These are phyloP conservation scores for Acholoe squamosa DNA, from an alignment of 2,888 invertebrate genomes.

Conservation along the genomic window DNA sequence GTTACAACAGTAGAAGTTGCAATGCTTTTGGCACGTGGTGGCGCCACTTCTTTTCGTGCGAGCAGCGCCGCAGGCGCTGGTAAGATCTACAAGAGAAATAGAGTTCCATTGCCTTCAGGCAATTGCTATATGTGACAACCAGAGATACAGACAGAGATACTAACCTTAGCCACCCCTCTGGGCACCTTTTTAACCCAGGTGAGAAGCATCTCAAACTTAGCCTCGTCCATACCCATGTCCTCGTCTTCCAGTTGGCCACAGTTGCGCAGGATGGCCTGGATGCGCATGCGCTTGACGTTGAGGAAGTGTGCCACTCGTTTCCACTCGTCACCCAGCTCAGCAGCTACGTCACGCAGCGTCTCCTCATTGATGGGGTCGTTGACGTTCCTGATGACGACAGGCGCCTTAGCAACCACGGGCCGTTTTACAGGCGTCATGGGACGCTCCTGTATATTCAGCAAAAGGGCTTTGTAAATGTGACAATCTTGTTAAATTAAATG, in stretches of 20 bases:
- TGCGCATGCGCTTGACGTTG: slow-evolving; percentile 75
- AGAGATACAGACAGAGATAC: no score
- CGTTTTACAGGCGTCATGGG: background rate
- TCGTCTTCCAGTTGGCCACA: slow-evolving; percentile 66
- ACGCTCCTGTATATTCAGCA: background rate
- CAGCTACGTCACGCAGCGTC: slow-evolving; percentile 74
- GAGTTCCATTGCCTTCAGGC: no score
- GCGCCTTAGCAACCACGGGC: slow-evolving; percentile 68
- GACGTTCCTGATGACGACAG: slow-evolving; percentile 73
- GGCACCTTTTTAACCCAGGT: slow-evolving; percentile 80
- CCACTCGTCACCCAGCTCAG: slow-evolving; percentile 80
- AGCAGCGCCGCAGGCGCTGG: no score
- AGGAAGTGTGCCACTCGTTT: slow-evolving; percentile 75
- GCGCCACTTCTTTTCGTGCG: no score
- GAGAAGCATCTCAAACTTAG: slow-evolving; percentile 79
- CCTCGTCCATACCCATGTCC: slow-evolving; percentile 72
- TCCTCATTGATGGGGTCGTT: slow-evolving; percentile 75
- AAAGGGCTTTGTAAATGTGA: no score
- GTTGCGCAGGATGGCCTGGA: slow-evolving; percentile 73
- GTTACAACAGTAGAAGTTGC: no score
- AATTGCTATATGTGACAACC: no score
- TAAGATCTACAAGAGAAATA: no score
- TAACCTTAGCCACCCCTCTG: slow-evolving; percentile 78
- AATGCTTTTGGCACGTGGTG: no score
- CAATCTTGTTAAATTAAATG: no score